Evolutionary conservation across 2,888 invertebrate genomes (phyloP).

Genomic region (Dicranocentrus wangi): DNA sequence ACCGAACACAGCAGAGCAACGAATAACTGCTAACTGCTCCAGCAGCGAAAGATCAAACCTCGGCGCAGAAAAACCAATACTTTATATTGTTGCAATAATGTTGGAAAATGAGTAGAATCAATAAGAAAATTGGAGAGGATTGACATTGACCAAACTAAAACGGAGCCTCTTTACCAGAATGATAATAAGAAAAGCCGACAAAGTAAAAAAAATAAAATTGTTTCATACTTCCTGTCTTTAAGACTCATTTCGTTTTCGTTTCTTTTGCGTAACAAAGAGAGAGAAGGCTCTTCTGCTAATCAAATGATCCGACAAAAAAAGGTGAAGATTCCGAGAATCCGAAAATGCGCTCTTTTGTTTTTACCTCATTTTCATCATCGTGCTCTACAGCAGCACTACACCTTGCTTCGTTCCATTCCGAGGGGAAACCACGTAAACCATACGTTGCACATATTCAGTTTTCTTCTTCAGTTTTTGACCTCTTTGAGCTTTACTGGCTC

Average conservation of each 20-base stretch:
- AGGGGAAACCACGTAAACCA: neutral
- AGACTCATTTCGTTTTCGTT: too few relatives aligned
- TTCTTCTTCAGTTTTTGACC: neutral
- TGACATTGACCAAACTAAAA: slow-evolving; percentile 37
- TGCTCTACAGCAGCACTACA: too few relatives aligned
- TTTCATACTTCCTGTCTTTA: too few relatives aligned
- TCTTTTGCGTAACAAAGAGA: neutral
- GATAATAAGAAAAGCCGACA: slow-evolving; percentile 7
- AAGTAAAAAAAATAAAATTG: neutral
- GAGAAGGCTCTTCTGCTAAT: too few relatives aligned
- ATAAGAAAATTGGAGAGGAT: slow-evolving; percentile 59
- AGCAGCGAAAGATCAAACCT: slow-evolving; percentile 35
- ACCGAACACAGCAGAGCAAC: too few relatives aligned
- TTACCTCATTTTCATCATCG: slow-evolving; percentile 1
- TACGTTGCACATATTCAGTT: too few relatives aligned
- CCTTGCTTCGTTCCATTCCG: too few relatives aligned
- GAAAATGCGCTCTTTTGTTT: neutral
- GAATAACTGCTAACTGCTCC: too few relatives aligned
- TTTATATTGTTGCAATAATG: slow-evolving; percentile 56
- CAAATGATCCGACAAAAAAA: neutral
- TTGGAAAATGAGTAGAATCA: slow-evolving; percentile 57
- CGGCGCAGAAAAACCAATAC: slow-evolving; percentile 58
- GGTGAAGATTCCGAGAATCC: neutral
- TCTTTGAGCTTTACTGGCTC: slow-evolving; percentile 52
- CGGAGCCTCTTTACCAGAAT: neutral